phyloP scores from a whole-genome alignment of 2,888 invertebrate species.

The Rhimphoctona megacephalus region DNA sequence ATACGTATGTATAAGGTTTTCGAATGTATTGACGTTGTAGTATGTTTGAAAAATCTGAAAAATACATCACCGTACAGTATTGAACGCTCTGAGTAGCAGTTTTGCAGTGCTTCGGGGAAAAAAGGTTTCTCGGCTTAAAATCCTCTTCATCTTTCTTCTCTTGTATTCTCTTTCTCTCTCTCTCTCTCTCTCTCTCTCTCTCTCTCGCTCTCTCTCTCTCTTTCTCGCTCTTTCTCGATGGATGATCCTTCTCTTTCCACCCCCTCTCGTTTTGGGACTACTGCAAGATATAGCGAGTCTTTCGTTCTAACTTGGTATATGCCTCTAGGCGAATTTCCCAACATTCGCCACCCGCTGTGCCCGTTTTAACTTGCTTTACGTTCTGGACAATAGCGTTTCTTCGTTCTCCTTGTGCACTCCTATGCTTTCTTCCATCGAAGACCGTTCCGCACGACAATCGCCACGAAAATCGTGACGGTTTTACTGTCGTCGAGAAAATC shows the following conservation, averaged over 20 bases:
- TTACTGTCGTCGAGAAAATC: constrained; percentile 77
- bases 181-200: not conserved
- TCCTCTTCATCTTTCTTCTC: constrained; percentile 27
- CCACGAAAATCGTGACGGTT: constrained; percentile 77
- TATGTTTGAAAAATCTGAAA: constrained; percentile 39
- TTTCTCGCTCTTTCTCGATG: constrained; percentile 1
- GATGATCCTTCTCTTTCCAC: constrained; percentile 36
- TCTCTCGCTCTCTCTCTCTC: not conserved
- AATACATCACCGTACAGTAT: constrained; percentile 24
- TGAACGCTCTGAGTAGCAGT: constrained; percentile 29
- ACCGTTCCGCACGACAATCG: constrained; percentile 71
- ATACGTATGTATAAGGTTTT: not conserved
- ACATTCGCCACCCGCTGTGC: constrained; percentile 80
- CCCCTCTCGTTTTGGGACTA: constrained; percentile 47
- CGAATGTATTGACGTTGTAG: constrained; percentile 13
- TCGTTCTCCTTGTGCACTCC: constrained; percentile 42
- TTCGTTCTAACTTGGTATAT: constrained; percentile 52
- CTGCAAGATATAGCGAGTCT: constrained; percentile 48
- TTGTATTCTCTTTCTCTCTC: not conserved
- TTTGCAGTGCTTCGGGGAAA: constrained; percentile 52
- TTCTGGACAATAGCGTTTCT: constrained; percentile 75
- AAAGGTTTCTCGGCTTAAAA: constrained; percentile 59
- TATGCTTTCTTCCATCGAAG: constrained; percentile 52
- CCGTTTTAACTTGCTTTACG: constrained; percentile 69
- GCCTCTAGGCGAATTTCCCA: constrained; percentile 76